Base-by-base conservation (phyloP, 2,113 vertebrate genomes). In the Leiothrix lutea region DNA sequence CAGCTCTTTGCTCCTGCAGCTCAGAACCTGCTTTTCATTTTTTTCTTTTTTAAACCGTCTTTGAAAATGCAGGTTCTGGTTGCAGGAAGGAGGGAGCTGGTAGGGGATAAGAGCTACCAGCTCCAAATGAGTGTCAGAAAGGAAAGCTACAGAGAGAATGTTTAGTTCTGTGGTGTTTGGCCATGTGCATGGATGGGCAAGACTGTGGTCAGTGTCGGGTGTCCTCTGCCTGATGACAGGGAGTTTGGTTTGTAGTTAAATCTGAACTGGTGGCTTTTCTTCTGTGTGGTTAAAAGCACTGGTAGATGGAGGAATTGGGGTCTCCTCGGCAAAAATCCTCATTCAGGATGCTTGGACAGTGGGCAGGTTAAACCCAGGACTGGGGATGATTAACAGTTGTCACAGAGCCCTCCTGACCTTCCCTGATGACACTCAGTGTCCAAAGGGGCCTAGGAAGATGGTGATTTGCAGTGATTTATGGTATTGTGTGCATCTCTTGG, bases 11-110 rank as follows among this genome's bases (percentile, higher is more conserved):
- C 36, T 83, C 92, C 75, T 4, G 12, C 84, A 85, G 95, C 96
- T 96, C 92, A 65, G 62, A 90, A 56, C 60, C n/a, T 67, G 82
- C 92, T 42, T 73, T 88, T 83, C 47, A 14, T 88, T 86, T 83
- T 62, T 44, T 11, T 73, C n/a, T n/a, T 89, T 80, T 94, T 60
- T 61, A 74, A 83, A 33, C 19, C 1, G 0, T 17, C 56, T 90
- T 80, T 90, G 90, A 93, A 78, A 72, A 24, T 36, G 56, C 60
- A 66, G 90, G 81, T 90, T 84, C 31, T 86, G 47, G 51, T 66
- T 57, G 66, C 35, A 33, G 67, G 70, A 74, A 23, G 70, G 73
- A 90, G 58, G 42, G 71, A 81, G 74, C 85, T 72, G 56, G 36
- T 20, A 22, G 1, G 3, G 67, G 47, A 24, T 36, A 36, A 53